Conservation (phyloP, 2,797 vertebrate species). For the Arnoldichthys spilopterus region DNA sequence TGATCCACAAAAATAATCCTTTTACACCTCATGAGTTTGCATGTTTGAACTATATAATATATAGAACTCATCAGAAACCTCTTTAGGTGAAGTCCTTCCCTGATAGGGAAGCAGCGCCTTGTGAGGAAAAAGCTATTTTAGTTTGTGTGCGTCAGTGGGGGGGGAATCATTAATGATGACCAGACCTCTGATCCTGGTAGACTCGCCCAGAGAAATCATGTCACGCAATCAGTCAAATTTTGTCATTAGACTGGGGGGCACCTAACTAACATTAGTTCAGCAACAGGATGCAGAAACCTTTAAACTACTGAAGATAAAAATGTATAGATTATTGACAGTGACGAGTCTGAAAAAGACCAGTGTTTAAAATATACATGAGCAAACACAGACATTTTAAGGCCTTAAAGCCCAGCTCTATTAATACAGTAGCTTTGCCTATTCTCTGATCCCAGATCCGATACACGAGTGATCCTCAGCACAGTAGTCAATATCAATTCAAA, state of each 20-base stretch:
- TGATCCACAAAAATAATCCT: neutral
- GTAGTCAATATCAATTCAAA: too few species aligned
- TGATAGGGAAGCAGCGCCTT: neutral
- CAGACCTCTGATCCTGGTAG: conserved; percentile 61
- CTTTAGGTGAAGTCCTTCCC: neutral
- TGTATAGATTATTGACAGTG: too few species aligned
- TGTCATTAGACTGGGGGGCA: conserved; percentile 2
- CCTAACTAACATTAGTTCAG: too few species aligned
- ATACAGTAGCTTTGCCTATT: too few species aligned
- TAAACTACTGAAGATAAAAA: too few species aligned
- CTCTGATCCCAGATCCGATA: too few species aligned
- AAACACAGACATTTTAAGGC: too few species aligned
- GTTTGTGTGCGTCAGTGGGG: conserved; percentile 41
- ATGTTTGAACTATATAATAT: neutral
- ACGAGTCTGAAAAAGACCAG: too few species aligned
- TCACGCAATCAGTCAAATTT: conserved; percentile 42
- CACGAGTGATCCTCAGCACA: too few species aligned
- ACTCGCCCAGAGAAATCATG: conserved; percentile 66
- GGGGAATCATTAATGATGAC: conserved; percentile 59
- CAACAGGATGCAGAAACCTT: too few species aligned
- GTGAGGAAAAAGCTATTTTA: conserved; percentile 52
- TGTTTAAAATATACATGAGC: too few species aligned
- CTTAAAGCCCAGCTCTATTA: too few species aligned
- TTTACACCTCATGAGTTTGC: neutral
- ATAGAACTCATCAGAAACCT: neutral